These are phyloP conservation scores for Montipora efflorescens DNA, from an alignment of 64 coral and sea anemone species.

Conservation along the genomic window DNA sequence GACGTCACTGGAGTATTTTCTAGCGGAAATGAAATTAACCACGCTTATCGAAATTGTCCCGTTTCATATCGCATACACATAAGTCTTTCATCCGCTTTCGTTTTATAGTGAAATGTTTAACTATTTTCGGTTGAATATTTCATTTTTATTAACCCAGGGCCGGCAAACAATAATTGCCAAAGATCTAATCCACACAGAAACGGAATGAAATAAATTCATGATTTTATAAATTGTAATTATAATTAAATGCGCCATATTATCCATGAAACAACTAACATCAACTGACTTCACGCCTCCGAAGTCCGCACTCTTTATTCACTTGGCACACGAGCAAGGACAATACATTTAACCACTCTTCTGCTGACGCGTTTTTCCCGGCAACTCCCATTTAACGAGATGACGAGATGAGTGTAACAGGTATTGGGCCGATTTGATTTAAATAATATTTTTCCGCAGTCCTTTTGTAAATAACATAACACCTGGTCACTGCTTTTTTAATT, in stretches of 20 bases:
- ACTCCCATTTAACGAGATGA: not conserved
- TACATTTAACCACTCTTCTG: not conserved
- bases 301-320: not conserved
- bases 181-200: not conserved
- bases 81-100: not conserved
- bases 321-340: not conserved
- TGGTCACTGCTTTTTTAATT: conserved; percentile 44
- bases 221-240: conserved; percentile 52
- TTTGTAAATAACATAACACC: conserved; percentile 59
- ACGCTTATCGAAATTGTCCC: not conserved
- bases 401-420: conserved; percentile 44
- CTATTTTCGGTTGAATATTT: not conserved
- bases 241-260: conserved; percentile 19
- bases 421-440: conserved; percentile 53
- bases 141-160: not conserved
- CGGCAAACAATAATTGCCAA: not conserved
- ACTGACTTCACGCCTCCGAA: conserved; percentile 19
- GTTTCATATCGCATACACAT: not conserved
- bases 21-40: conserved; percentile 1
- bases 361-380: not conserved
- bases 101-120: not conserved
- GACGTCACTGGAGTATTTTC: conserved; percentile 37
- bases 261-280: conserved; percentile 25
- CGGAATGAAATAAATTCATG: conserved; percentile 35
- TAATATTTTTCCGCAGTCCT: conserved; percentile 33